phyloP scores from a whole-genome alignment of 2,797 vertebrate genomes.

The Kryptopterus vitreolus region DNA sequence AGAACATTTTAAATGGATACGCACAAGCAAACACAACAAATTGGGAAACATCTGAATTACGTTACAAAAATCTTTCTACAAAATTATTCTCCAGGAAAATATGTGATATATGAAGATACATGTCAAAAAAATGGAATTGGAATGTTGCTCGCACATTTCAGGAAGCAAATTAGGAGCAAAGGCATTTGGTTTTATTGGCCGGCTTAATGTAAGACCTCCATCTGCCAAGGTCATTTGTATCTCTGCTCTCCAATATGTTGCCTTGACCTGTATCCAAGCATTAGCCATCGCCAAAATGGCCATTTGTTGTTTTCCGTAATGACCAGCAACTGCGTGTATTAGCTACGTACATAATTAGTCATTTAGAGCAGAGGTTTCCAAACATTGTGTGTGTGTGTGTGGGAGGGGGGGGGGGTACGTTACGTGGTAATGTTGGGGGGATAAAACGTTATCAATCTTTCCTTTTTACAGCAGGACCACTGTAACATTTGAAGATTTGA shows the following conservation, averaged over 20 bases:
- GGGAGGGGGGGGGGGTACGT: no score
- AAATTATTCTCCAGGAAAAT: neutral
- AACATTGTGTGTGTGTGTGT: neutral
- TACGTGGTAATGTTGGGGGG: neutral
- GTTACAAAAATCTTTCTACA: neutral
- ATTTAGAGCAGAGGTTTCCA: slow-evolving; percentile 18
- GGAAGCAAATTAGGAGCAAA: slow-evolving; percentile 17
- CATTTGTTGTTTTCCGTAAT: slow-evolving; percentile 29
- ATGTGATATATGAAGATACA: neutral
- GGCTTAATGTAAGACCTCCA: slow-evolving; percentile 27
- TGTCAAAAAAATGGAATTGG: neutral
- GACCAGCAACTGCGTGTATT: slow-evolving; percentile 30
- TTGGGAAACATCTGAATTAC: neutral
- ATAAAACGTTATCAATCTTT: neutral
- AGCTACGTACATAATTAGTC: neutral
- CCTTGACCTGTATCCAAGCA: slow-evolving; percentile 33
- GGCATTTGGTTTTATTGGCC: slow-evolving; percentile 35
- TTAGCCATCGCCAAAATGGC: slow-evolving; percentile 16
- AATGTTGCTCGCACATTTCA: neutral
- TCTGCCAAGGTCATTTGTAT: slow-evolving; percentile 34
- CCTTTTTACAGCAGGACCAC: neutral
- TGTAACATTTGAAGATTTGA: neutral
- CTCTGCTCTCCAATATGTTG: slow-evolving; percentile 38
- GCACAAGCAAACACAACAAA: neutral
- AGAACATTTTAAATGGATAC: slow-evolving; percentile 1